Base-by-base conservation (phyloP, 2,888 invertebrate genomes). In the Amphipoea lucens region DNA sequence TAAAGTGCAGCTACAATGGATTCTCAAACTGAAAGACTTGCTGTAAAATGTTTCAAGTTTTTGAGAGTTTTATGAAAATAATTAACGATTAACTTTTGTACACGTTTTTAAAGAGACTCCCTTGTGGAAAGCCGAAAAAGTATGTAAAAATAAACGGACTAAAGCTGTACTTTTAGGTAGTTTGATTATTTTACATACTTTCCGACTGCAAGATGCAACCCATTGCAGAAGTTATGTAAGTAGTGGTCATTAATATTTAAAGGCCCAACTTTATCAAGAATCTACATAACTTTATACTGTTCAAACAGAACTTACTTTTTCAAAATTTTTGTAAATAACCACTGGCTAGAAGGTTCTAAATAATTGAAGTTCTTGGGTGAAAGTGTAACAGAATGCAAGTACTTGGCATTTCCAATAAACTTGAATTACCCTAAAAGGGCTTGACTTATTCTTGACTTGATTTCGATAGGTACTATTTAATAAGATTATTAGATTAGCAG, bases 401-500 rank as follows among this genome's bases (percentile, higher is more conserved):
- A 67, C 68, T 78, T 73, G 62, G 42, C 20, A 63, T 74, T 74
- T 74, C 48, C 63, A 80, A 86, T 84, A 81, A 71, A 68, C 68
- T 23, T 17, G 40, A 66, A 76, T 72, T 60, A 67, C 14, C 40
- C 42, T 62, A 14, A 72, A 40, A 74, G 42, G 62, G 6, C 17
- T 69, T 4, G 42, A 54, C 51, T 79, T 42, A 20, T 62, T 54
- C 54, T 54, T 54, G 20, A 54, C 54, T 20, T 23, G 54, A 78
- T 72, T 69, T 78, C 76, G 60, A 66, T 77, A 23, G 20, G 54
- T 54, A 78, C 48, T 62, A 71, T 73, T 80, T 45, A 77, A 80
- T 76, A 74, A 76, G 40, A 69, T 82, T 68, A 86, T 83, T 76
- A 79, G 63, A 78, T 75, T 79, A 54, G 62, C 6, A 81, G 42